Conservation (phyloP, 2,797 vertebrate species). For the Selene dorsalis region DNA sequence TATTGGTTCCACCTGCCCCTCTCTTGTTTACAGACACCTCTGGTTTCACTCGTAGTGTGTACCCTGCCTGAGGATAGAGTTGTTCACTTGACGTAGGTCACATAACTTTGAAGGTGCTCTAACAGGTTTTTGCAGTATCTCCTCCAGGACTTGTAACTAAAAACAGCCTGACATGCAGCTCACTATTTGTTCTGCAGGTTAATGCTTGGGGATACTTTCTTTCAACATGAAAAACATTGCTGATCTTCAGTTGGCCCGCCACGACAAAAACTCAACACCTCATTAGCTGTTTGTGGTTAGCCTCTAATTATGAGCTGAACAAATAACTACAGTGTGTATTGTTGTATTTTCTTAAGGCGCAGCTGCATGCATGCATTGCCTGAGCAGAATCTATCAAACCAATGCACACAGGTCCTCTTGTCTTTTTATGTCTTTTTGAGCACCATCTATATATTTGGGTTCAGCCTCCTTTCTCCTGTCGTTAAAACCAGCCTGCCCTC, state of each 20-base stretch:
- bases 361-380: neutral
- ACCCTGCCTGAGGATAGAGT: slow-evolving; percentile 48
- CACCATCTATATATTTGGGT: neutral
- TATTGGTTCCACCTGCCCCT: slow-evolving; percentile 20
- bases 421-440: neutral
- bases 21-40: slow-evolving; percentile 41
- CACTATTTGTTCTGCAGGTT: slow-evolving; percentile 15
- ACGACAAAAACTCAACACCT: slow-evolving; percentile 20
- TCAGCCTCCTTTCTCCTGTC: no score
- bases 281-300: slow-evolving; percentile 21
- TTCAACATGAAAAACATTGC: slow-evolving; percentile 8
- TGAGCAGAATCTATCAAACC: neutral
- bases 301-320: slow-evolving; percentile 2
- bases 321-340: neutral
- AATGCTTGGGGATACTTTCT: slow-evolving; percentile 16
- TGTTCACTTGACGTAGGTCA: slow-evolving; percentile 15
- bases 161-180: slow-evolving; percentile 21
- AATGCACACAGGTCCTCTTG: neutral
- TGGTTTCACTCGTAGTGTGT: slow-evolving; percentile 42
- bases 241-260: slow-evolving; percentile 31
- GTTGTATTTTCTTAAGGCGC: slow-evolving; percentile 1
- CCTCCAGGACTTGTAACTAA: slow-evolving; percentile 21
- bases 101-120: slow-evolving; percentile 14
- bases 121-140: slow-evolving; percentile 36
- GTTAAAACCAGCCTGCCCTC: no score